Evolutionary conservation across 1,140 invertebrate species (phyloP), one percentile per base, ranked within the genome.

Genomic region (Temnothorax nylanderi): DNA sequence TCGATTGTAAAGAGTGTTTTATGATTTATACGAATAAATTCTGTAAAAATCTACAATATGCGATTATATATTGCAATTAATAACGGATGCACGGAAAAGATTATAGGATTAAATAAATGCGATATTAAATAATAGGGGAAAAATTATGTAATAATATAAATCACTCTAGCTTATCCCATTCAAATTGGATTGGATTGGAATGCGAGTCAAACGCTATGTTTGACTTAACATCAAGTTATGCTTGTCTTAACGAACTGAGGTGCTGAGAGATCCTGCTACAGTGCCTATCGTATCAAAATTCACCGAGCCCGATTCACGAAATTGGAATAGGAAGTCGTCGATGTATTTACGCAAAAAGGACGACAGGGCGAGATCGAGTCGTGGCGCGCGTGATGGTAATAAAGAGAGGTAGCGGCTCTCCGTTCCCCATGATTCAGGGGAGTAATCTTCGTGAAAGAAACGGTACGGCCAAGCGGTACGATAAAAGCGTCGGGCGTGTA

Each of bases 391-490:
- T 34, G 77, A 34, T 13, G 32, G 77, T 34, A 82, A 82, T 60
- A 74, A 74, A 65, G 64, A 37, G 18, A 65, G 34, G 51, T 16
- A 54, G 54, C 49, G 18, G 60, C 65, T 82, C 21, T 54, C 64
- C 18, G 47, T 69, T 34, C 6, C 6, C 51, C 51, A 84, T 74
- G 78, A 74, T 84, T 87, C 67, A 74, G 47, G 13, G 16, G 34
- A 64, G 81, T 47, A 58, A 87, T 85, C 81, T 77, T 87, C 81
- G 49, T 76, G 77, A 87, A 87, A 87, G 64, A 74, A 87, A 74
- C 67, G 65, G 60, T 64, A 69, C 51, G 76, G 3, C 37, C 62
- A 44, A n/a, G 32, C 77, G 37, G 60, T 18, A 21, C 60, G 69
- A 87, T 78, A 87, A 87, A 84, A 87, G 78, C 54, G 41, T 10